Evolutionary conservation across 2,113 vertebrate genomes (phyloP).

Genomic region (Toxostoma redivivum): DNA sequence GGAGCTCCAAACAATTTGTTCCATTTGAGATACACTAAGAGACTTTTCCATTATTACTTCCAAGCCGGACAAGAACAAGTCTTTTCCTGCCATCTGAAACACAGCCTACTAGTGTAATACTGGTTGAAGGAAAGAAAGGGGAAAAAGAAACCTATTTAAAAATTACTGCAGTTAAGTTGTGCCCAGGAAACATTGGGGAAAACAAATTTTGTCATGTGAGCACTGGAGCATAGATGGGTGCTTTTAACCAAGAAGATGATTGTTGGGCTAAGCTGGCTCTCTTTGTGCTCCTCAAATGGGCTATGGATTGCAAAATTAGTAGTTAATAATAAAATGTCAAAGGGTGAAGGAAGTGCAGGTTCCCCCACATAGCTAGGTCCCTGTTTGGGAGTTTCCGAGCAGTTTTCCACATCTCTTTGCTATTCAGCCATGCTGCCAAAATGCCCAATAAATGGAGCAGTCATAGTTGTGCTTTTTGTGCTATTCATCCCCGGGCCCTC

Average conservation of each 20-base stretch:
- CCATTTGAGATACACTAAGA: slow-evolving; percentile 22
- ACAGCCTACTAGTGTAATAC: not conserved
- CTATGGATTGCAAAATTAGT: slow-evolving; percentile 21
- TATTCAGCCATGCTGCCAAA: slow-evolving; percentile 48
- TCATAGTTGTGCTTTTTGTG: not conserved
- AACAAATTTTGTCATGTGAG: not conserved
- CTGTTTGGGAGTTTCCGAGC: slow-evolving; percentile 35
- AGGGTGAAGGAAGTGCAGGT: slow-evolving; percentile 56
- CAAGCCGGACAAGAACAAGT: slow-evolving; percentile 15
- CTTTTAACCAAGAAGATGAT: not conserved
- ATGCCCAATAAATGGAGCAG: slow-evolving; percentile 2
- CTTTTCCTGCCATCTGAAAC: slow-evolving; percentile 38
- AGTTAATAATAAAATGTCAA: slow-evolving; percentile 46
- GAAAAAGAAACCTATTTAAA: not conserved
- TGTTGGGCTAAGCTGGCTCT: not conserved
- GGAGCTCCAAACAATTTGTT: not conserved
- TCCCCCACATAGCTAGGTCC: slow-evolving; percentile 19
- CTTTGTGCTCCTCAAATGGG: not conserved
- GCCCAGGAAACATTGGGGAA: slow-evolving; percentile 18
- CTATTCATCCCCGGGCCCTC: not conserved
- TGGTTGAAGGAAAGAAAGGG: not conserved
- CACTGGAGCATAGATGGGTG: not conserved
- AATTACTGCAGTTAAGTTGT: not conserved
- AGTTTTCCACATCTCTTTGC: slow-evolving; percentile 45
- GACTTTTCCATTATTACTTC: slow-evolving; percentile 21